A percentile compares a stretch with the other conserved stretches of the same genome.
Evolutionary conservation across 2,113 vertebrate genomes (phyloP).

Genomic region (Pyrgilauda ruficollis): DNA sequence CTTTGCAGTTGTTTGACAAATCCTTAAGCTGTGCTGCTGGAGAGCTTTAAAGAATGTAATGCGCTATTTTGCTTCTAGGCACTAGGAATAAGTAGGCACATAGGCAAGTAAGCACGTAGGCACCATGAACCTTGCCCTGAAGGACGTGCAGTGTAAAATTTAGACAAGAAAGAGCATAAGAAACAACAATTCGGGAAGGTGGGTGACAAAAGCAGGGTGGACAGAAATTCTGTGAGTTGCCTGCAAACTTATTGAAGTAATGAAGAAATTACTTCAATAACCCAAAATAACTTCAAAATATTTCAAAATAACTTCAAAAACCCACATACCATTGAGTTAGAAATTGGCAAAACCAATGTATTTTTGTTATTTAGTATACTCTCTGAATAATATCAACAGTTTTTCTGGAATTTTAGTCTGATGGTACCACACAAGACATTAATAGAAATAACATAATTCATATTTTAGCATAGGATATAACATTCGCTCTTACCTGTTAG

Average conservation of each 20-base stretch:
- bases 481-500: not conserved
- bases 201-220: not conserved
- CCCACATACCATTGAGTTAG: not conserved
- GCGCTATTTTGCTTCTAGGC: not conserved
- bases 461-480: not conserved
- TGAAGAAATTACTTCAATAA: no score
- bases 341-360: not conserved
- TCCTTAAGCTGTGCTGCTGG: not conserved
- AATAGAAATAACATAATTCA: not conserved
- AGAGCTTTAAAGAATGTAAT: not conserved
- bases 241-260: not conserved
- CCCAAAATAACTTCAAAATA: no score
- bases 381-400: not conserved
- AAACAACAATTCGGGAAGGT: not conserved
- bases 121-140: not conserved
- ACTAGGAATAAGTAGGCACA: not conserved
- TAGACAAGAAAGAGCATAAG: not conserved
- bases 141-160: not conserved
- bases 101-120: not conserved
- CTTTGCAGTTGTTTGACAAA: not conserved
- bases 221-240: not conserved
- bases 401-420: not conserved
- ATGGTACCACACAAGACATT: not conserved
- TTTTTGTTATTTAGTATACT: not conserved
- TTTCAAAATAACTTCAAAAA: not conserved